phyloP scores from a whole-genome alignment of 2,797 vertebrate genomes.

The Spinus pinus region DNA sequence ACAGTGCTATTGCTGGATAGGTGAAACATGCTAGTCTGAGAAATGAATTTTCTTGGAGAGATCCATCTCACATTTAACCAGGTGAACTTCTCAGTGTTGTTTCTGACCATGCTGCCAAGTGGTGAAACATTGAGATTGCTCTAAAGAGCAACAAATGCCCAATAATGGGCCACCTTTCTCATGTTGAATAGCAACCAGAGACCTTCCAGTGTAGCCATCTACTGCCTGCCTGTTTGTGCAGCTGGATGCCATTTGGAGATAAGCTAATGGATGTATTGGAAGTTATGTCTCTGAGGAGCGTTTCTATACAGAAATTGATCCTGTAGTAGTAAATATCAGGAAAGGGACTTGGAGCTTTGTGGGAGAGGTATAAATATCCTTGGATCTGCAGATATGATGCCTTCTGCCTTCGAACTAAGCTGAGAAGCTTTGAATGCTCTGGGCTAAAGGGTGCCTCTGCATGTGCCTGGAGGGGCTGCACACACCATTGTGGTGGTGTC shows the following conservation, averaged over 20 bases:
- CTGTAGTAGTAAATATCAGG: background rate
- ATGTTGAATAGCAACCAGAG: background rate
- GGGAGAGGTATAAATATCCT: background rate
- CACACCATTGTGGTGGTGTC: rapidly evolving
- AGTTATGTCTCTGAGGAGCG: background rate
- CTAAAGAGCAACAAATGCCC: background rate
- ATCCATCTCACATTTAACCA: background rate
- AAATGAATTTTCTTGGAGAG: background rate
- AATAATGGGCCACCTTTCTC: background rate
- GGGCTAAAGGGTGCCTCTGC: background rate
- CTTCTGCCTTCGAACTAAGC: background rate
- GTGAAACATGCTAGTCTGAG: background rate
- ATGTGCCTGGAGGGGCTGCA: background rate
- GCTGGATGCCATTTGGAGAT: background rate
- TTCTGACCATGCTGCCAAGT: background rate
- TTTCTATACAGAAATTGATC: background rate
- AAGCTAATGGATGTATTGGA: background rate
- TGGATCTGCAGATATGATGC: background rate
- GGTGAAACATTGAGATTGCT: background rate
- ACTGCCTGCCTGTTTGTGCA: background rate
- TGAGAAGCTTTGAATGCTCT: background rate
- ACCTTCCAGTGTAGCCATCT: background rate
- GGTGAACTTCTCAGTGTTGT: background rate
- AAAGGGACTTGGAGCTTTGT: background rate
- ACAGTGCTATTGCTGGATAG: background rate